Conservation (phyloP, 2,888 invertebrate genomes). For the Resseliella maxima region DNA sequence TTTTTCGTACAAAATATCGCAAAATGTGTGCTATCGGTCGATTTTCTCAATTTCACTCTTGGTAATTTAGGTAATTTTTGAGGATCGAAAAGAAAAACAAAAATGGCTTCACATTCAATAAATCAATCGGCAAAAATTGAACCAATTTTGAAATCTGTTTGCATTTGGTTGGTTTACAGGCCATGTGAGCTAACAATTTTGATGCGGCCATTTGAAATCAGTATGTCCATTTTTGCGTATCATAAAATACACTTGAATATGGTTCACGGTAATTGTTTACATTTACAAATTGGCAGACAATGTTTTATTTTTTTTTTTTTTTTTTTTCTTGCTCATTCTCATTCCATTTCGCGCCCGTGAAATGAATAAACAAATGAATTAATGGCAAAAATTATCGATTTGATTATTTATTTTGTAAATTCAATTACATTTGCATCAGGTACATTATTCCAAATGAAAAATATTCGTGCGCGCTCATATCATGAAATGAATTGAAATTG, state of each 20-base stretch:
- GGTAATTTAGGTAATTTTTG: neutral
- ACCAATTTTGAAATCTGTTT: conserved; percentile 13
- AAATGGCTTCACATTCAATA: neutral
- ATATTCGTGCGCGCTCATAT: neutral
- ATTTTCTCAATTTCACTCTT: too few relatives aligned
- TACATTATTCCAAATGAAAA: neutral
- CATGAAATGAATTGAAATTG: neutral
- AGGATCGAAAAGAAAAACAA: neutral
- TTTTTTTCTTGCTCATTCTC: neutral
- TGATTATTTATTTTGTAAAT: conserved; percentile 54
- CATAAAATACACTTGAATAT: conserved; percentile 31
- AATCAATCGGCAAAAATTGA: neutral
- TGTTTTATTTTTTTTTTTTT: conserved; percentile 57
- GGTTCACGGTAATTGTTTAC: conserved; percentile 61
- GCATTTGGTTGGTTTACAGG: neutral
- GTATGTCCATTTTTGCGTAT: neutral
- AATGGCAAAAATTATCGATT: conserved; percentile 57
- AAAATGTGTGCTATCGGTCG: neutral
- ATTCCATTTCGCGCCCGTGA: neutral
- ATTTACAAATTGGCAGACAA: conserved; percentile 63
- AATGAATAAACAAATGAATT: conserved; percentile 57
- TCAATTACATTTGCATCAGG: conserved; percentile 35
- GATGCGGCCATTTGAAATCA: neutral
- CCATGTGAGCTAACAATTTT: neutral
- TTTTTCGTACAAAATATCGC: neutral